These are phyloP conservation scores for Pardalotus punctatus DNA, from an alignment of 2,113 vertebrate genomes.

Conservation along the genomic window DNA sequence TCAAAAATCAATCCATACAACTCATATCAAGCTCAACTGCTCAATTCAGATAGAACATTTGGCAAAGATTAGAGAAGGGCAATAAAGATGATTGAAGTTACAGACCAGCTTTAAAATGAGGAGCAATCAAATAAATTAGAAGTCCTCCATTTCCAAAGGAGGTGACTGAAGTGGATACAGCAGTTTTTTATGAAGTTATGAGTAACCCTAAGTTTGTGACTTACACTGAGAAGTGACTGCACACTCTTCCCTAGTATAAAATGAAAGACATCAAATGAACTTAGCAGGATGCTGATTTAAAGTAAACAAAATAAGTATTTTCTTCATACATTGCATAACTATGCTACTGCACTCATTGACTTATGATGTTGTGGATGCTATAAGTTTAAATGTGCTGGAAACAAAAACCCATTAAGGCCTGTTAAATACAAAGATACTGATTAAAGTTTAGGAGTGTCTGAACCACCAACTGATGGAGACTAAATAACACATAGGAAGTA, in stretches of 20 bases:
- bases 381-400: background rate
- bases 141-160: background rate
- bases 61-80: background rate
- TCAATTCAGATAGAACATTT: background rate
- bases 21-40: background rate
- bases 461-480: background rate
- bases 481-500: background rate
- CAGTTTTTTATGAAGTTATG: background rate
- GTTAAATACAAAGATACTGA: background rate
- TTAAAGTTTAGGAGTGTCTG: background rate
- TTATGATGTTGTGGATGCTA: background rate
- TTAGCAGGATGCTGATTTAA: background rate
- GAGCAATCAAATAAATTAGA: background rate
- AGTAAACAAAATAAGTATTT: background rate
- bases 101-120: background rate
- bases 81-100: background rate
- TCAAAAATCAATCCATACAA: background rate
- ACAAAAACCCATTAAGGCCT: background rate
- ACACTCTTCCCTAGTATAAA: background rate
- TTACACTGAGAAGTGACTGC: background rate
- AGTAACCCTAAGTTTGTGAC: background rate
- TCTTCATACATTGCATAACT: background rate
- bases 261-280: background rate
- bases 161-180: background rate
- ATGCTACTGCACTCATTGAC: background rate